Conservation (phyloP, 2,797 vertebrate species). For the Urosaurus nigricauda region DNA sequence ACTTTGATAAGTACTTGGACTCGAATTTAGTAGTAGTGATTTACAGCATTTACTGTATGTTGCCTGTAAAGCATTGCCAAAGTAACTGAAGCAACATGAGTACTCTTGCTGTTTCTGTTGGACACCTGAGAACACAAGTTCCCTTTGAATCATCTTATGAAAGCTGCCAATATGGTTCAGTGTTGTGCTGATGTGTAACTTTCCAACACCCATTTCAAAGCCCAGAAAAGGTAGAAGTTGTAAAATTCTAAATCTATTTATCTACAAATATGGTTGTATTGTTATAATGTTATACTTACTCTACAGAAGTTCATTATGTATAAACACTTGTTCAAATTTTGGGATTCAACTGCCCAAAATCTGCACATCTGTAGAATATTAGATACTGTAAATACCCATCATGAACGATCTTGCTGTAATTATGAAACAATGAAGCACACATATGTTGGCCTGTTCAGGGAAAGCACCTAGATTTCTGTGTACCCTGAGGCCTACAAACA, state of each 20-base stretch:
- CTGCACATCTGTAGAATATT: background rate
- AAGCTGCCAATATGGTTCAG: constrained; percentile 23
- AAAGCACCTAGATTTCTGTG: background rate
- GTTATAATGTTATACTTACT: background rate
- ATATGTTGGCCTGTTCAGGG: background rate
- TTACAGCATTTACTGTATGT: constrained; percentile 31
- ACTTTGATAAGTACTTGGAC: constrained; percentile 31
- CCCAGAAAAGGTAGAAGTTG: background rate
- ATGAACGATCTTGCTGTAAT: background rate
- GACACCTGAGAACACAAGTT: constrained; percentile 25
- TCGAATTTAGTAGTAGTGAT: constrained; percentile 18
- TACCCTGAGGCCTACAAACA: background rate
- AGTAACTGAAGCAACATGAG: constrained; percentile 24
- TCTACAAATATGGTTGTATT: background rate
- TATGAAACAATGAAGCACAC: background rate
- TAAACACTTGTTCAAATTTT: background rate
- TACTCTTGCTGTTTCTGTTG: constrained; percentile 22
- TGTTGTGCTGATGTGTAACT: background rate
- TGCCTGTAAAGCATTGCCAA: constrained; percentile 38
- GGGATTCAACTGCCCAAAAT: background rate
- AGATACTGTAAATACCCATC: background rate
- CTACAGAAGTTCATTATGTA: background rate
- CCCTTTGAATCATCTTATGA: constrained; percentile 32
- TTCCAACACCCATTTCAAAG: constrained; percentile 11
- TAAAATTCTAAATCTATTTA: background rate